Evolutionary conservation across 2,888 invertebrate species (phyloP), one percentile per base, ranked within the genome.

Genomic region (Hermaeophaga mercurialis): DNA sequence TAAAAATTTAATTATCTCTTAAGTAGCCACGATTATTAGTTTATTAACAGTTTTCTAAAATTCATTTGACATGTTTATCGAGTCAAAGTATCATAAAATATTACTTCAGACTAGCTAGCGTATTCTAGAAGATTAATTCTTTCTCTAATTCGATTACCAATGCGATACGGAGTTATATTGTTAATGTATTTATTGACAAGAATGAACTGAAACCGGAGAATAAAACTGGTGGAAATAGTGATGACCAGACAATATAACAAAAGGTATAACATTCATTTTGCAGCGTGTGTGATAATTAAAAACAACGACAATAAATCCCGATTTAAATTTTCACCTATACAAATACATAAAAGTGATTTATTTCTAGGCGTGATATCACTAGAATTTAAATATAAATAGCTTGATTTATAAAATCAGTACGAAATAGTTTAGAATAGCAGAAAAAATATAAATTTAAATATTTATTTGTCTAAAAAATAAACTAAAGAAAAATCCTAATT

Each of bases 291-390:
- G 14, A 36, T 15, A 36, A 36, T 36, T 36, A 36, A 36, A 36
- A 36, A 36, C 36, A 36, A 36, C 17, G 15, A 9, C 36, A 14
- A 36, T 36, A 36, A 36, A 36, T 36, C 36, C 17, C 15, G 15
- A 36, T 36, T 36, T 36, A 36, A 36, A 36, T 36, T 36, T 36
- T 36, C 36, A 17, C 36, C 36, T 36, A 36, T 36, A 36, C 12
- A 33, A 3, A 9, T 3, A 33, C 14, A 34, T 36, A 36, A 15
- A 15, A 8, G 36, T 17, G 36, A 36, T 36, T 36, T 36, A 36
- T 36, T 15, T 36, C 17, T 15, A 8, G 4, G 3, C 3, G 17
- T 17, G 36, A 36, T 36, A 15, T 36, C 36, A 15, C 17, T 36
- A 17, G 2, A 36, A 36, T 36, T 36, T 36, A 36, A n/a, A n/a